Percentiles rank a stretch among this genome's conserved stretches.
These are phyloP conservation scores for Gouania willdenowi DNA, from an alignment of 2,797 vertebrate genomes.

Conservation along the genomic window DNA sequence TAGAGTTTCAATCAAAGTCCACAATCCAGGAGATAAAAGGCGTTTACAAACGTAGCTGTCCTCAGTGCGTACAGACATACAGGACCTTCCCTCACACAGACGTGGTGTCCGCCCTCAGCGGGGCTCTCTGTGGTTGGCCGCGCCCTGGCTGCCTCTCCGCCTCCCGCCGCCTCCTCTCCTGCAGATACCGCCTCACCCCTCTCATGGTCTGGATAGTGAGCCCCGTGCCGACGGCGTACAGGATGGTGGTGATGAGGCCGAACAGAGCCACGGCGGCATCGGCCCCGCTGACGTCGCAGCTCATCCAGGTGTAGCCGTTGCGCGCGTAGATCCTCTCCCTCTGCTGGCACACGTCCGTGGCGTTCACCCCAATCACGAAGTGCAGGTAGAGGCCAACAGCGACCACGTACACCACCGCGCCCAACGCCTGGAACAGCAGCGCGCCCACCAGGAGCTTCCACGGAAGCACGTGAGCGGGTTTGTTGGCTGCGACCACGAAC, in stretches of 20 bases:
- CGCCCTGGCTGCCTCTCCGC: conserved; percentile 6
- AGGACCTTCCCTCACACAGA: conserved; percentile 36
- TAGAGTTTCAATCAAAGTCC: too few species aligned
- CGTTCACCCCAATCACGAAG: conserved; percentile 80
- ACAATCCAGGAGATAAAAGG: too few species aligned
- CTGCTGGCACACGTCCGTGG: conserved; percentile 80
- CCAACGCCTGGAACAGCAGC: conserved; percentile 78
- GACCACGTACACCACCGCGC: conserved; percentile 67
- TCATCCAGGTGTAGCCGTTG: conserved; percentile 91
- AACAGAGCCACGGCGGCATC: conserved; percentile 89
- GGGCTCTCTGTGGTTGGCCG: conserved; percentile 9
- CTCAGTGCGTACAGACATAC: too few species aligned
- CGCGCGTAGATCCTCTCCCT: conserved; percentile 82
- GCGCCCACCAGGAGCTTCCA: conserved; percentile 72
- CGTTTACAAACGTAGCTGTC: too few species aligned
- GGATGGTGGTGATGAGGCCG: conserved; percentile 79
- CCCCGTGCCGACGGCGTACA: conserved; percentile 77
- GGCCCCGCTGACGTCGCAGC: conserved; percentile 82
- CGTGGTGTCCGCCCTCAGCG: conserved; percentile 36
- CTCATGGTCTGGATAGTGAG: conserved; percentile 72
- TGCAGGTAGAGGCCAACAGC: conserved; percentile 87
- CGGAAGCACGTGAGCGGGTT: conserved; percentile 71
- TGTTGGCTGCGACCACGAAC: conserved; percentile 78
- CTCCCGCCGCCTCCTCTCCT: conserved; percentile 35
- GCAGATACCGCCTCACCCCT: conserved; percentile 43